Percentiles rank a stretch among this genome's conserved stretches.
These are phyloP conservation scores for Saiga tatarica DNA, from an alignment of 2,113 vertebrate species.

Conservation along the genomic window DNA sequence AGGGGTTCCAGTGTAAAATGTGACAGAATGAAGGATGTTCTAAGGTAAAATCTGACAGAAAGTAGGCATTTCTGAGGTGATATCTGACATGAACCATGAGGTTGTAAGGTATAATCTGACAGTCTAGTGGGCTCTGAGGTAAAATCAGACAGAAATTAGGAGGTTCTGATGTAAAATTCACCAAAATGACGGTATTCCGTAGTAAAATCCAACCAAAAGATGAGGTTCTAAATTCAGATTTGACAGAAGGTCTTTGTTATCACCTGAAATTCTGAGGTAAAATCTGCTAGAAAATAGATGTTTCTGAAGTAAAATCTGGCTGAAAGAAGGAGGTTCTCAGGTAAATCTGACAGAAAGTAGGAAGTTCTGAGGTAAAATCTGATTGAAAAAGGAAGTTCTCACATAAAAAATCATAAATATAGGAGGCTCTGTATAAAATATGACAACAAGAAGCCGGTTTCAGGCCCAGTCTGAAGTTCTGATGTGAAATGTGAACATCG, in stretches of 20 bases:
- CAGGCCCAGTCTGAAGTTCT: not conserved
- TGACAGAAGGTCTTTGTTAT: not conserved
- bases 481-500: not conserved
- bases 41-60: not conserved
- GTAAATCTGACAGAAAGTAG: not conserved
- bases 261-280: not conserved
- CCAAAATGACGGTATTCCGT: not conserved
- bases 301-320: not conserved
- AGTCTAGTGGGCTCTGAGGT: not conserved
- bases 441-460: not conserved
- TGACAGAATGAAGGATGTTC: not conserved
- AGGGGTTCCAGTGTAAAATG: not conserved
- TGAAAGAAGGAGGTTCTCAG: not conserved
- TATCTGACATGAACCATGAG: not conserved
- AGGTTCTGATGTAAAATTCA: not conserved
- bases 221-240: not conserved
- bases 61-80: not conserved
- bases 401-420: not conserved
- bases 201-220: not conserved
- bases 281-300: not conserved
- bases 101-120: not conserved
- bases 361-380: not conserved
- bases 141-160: not conserved
- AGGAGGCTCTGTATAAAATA: not conserved
- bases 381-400: not conserved